Conservation (phyloP, 2,113 vertebrate species). For the Actenoides lindsayi region DNA sequence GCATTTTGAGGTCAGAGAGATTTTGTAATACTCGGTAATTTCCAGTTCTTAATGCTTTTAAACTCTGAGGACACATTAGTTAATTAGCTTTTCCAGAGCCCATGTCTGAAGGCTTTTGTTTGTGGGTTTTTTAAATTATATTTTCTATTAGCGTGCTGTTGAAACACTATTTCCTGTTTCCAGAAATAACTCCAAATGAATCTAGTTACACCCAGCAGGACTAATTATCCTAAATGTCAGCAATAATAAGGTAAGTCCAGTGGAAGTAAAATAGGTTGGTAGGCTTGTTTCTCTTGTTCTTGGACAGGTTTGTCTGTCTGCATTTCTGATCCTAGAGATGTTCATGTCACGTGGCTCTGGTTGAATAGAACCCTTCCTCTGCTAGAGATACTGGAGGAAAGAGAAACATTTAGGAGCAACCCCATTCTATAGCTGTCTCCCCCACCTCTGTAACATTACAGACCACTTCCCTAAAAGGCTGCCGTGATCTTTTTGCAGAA, state of each 20-base stretch:
- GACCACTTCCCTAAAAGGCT: neutral
- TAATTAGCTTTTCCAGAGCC: neutral
- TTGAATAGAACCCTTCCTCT: neutral
- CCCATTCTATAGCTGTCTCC: neutral
- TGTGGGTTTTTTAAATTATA: neutral
- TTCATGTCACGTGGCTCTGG: neutral
- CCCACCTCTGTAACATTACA: neutral
- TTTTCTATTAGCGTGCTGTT: neutral
- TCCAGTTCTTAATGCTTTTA: neutral
- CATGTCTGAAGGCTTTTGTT: fast-evolving
- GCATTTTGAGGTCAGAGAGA: neutral
- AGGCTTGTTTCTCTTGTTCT: neutral
- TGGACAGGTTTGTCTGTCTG: neutral
- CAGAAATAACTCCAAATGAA: neutral
- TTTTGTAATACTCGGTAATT: neutral
- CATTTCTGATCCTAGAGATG: neutral
- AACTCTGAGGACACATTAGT: neutral
- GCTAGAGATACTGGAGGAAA: neutral
- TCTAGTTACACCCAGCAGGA: neutral
- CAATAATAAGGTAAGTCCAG: neutral
- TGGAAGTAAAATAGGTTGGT: neutral
- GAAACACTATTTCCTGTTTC: neutral
- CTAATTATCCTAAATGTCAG: neutral
- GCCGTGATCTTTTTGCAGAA: neutral
- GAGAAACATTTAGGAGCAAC: neutral